phyloP scores from a whole-genome alignment of 2,113 vertebrate species.

The Aleadryas rufinucha region DNA sequence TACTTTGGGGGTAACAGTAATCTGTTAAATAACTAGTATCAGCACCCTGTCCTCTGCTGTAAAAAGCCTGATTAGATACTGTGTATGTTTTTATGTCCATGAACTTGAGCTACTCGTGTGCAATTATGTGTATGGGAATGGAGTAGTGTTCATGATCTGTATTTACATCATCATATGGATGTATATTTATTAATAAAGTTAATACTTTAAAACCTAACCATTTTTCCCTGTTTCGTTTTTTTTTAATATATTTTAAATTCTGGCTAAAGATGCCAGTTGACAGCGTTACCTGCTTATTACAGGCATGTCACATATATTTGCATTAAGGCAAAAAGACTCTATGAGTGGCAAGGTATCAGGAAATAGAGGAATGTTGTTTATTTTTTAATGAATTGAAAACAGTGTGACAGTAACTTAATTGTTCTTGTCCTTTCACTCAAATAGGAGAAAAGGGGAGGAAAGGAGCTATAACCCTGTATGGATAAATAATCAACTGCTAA shows the following conservation, averaged over 20 bases:
- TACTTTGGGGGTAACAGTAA: conserved; percentile 65
- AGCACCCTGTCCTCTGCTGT: conserved; percentile 78
- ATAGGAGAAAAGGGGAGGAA: not conserved
- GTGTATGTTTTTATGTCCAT: conserved; percentile 83
- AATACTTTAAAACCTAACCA: conserved; percentile 68
- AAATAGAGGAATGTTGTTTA: not conserved
- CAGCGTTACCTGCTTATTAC: not conserved
- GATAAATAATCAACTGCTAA: not conserved
- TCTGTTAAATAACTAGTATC: conserved; percentile 65
- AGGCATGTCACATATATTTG: not conserved
- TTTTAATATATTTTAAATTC: not conserved
- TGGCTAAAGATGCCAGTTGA: not conserved
- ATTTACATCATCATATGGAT: conserved; percentile 83
- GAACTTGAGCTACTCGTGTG: conserved; percentile 83
- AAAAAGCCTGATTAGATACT: conserved; percentile 82
- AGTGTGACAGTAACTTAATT: not conserved
- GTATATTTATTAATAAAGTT: conserved; percentile 87
- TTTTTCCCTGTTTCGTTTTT: not conserved
- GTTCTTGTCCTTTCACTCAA: not conserved
- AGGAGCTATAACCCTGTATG: not conserved
- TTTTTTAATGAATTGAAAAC: not conserved
- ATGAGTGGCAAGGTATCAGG: not conserved
- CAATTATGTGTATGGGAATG: conserved; percentile 84
- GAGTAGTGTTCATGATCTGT: conserved; percentile 84
- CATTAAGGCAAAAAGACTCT: not conserved